A percentile compares a stretch with the other conserved stretches of the same genome.
phyloP scores from a whole-genome alignment of 2,113 vertebrate species.

The Eulemur macaco region DNA sequence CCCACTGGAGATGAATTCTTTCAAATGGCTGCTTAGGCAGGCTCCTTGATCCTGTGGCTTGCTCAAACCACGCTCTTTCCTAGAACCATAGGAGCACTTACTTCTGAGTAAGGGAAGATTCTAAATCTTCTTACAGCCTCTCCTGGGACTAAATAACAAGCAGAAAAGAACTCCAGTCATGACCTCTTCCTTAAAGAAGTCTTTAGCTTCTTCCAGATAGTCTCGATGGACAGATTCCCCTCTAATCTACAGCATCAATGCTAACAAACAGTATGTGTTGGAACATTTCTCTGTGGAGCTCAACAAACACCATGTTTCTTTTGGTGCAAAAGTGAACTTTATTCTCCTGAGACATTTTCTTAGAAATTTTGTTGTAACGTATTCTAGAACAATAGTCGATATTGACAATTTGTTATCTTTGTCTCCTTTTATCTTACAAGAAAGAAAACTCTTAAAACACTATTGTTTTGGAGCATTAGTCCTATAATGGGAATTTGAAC shows the following conservation, averaged over 20 bases:
- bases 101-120: not conserved
- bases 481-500: not conserved
- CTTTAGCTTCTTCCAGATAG: not conserved
- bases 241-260: not conserved
- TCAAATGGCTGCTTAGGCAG: not conserved
- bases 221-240: fast-evolving
- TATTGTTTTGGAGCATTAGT: not conserved
- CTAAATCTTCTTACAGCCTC: not conserved
- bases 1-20: not conserved
- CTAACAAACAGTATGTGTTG: not conserved
- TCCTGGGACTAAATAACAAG: not conserved
- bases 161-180: not conserved
- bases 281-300: not conserved
- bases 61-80: not conserved
- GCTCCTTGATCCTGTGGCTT: not conserved
- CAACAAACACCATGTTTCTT: not conserved
- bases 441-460: not conserved
- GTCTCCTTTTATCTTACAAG: not conserved
- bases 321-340: not conserved
- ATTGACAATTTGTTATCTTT: not conserved
- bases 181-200: not conserved
- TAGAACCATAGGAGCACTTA: not conserved
- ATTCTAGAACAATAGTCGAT: not conserved
- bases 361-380: not conserved
- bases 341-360: not conserved